Evolutionary conservation across 2,113 vertebrate genomes (phyloP).

Genomic region (Acanthochromis polyacanthus): DNA sequence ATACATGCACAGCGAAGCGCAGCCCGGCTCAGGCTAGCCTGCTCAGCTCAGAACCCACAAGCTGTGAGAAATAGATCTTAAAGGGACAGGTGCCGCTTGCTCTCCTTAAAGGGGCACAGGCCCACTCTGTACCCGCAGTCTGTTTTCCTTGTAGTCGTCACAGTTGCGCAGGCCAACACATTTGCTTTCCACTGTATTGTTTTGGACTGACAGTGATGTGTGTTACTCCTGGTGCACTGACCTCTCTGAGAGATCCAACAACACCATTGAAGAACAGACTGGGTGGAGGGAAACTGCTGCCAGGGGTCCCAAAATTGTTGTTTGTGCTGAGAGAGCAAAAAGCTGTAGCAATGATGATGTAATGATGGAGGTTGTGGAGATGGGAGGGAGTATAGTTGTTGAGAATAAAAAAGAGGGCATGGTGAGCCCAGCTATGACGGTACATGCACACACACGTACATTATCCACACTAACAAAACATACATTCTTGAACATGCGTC

Average conservation of each 20-base stretch:
- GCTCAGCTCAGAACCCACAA: constrained; percentile 55
- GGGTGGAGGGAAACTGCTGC: constrained; percentile 23
- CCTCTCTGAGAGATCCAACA: constrained; percentile 41
- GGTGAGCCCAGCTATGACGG: constrained; percentile 20
- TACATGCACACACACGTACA: neutral
- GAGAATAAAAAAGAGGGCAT: constrained; percentile 21
- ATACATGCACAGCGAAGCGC: constrained; percentile 63
- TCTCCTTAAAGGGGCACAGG: constrained; percentile 36
- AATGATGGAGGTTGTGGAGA: constrained; percentile 27
- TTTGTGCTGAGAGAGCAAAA: constrained; percentile 68
- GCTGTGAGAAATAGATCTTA: constrained; percentile 72
- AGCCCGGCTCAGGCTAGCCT: constrained; percentile 43
- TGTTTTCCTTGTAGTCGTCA: constrained; percentile 42
- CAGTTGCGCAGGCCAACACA: constrained; percentile 1
- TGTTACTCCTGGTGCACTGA: constrained; percentile 41
- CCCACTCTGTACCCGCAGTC: constrained; percentile 4
- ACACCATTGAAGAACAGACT: constrained; percentile 36
- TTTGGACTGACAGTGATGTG: constrained; percentile 39
- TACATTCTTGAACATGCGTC: constrained; percentile 16
- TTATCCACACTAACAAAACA: constrained; percentile 30
- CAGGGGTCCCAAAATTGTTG: constrained; percentile 46
- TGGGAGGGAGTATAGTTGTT: constrained; percentile 29
- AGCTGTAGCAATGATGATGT: constrained; percentile 53
- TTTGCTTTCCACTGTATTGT: constrained; percentile 38
- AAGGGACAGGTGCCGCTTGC: constrained; percentile 70